Evolutionary conservation across 1,140 invertebrate species (phyloP), one percentile per base, ranked within the genome.

Genomic region (Magallana angulata): DNA sequence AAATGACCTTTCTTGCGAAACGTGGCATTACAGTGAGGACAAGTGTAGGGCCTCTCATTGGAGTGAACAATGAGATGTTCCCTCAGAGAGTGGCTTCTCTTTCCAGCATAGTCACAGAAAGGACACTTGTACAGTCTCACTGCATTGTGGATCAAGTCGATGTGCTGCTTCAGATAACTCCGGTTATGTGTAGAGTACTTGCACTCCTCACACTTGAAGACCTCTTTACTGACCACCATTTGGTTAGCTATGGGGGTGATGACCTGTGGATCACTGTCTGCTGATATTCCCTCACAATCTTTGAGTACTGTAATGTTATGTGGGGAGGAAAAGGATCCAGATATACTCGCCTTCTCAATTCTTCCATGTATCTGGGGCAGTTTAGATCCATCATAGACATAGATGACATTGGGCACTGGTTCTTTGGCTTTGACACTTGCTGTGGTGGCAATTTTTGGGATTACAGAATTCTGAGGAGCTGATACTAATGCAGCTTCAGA

Each of bases 1-100:
- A 94, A 90, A 88, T 94, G 94, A 24, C 94, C 94, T 86, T 94
- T 94, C 84, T 94, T 94, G 59, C 94, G 90, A 85, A 94, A 94
- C 1, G 93, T 94, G 24, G 94, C 94, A 90, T 94, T 94, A 88
- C 94, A 94, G 76, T 92, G 91, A 14, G 58, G 86, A 91, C 94
- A 94, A 18, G 92, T 91, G 89, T 90, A 94, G 8, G 94, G 94
- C n/a, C 93, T 83, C 36, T 94, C 92, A 30, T 92, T 92, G 12
- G 94, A 93, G 86, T 94, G 94, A 9, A 94, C 94, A 18, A 94
- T 91, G 58, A 94, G 71, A 83, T 94, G 94, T 87, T 94, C 94
- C 36, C 93, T 91, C 24, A 94, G 80, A 7, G 94, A 92, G 82
- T 94, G 93, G 71, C 93, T 93, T 1, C 94, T 91, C 87, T 94